These are phyloP conservation scores for Gonocerus acuteangulatus DNA, from an alignment of 2,888 invertebrate genomes.

Conservation along the genomic window DNA sequence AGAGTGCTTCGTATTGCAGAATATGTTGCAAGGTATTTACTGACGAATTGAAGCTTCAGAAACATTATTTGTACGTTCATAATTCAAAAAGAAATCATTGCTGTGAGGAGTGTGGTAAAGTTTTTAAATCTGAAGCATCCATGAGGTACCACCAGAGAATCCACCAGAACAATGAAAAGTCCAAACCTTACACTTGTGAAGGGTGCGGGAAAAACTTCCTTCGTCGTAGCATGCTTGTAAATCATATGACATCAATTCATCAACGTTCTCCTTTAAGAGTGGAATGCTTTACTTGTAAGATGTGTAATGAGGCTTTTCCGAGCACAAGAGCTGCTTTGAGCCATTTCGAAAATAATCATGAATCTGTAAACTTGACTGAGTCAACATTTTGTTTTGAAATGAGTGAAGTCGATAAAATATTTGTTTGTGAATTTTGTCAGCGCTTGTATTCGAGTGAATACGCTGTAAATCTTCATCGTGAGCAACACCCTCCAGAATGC, in stretches of 20 bases:
- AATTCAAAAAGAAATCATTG: constrained; percentile 32
- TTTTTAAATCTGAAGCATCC: constrained; percentile 32
- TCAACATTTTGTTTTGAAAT: constrained; percentile 36
- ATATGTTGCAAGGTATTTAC: constrained; percentile 37
- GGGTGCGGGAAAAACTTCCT: constrained; percentile 40
- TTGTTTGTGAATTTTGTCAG: constrained; percentile 40
- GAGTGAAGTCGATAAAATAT: constrained; percentile 36
- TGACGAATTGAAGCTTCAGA: constrained; percentile 37
- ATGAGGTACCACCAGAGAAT: constrained; percentile 35
- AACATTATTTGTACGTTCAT: constrained; percentile 35
- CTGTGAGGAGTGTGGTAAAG: constrained; percentile 38
- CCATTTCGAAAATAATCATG: constrained; percentile 37
- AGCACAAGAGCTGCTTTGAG: constrained; percentile 35
- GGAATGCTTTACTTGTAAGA: constrained; percentile 39
- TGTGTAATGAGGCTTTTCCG: constrained; percentile 39
- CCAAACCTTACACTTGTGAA: constrained; percentile 38
- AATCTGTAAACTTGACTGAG: constrained; percentile 32
- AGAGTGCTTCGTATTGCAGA: constrained; percentile 24
- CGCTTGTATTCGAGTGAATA: constrained; percentile 37
- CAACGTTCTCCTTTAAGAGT: constrained; percentile 20
- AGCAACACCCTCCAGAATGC: constrained; percentile 31
- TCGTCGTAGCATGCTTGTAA: constrained; percentile 39
- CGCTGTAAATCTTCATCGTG: constrained; percentile 38
- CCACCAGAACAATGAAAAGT: constrained; percentile 31
- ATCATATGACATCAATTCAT: constrained; percentile 38